Percentiles rank a stretch among this genome's conserved stretches.
Conservation (phyloP, 1,140 invertebrate species). For the Papilio helenus region DNA sequence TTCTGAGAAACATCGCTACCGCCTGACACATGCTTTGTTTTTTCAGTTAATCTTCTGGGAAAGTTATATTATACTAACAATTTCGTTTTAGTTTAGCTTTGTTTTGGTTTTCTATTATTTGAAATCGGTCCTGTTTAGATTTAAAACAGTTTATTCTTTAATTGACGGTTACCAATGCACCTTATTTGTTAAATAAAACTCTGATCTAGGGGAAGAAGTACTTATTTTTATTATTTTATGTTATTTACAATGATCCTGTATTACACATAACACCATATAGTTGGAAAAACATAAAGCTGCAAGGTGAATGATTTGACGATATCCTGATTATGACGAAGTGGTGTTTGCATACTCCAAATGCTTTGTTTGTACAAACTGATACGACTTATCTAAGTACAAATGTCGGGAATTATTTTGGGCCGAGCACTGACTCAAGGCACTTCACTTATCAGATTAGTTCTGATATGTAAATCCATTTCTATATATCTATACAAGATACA, state of each 20-base stretch:
- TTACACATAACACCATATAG: not conserved
- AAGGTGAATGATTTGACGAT: constrained; percentile 51
- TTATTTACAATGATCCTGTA: not conserved
- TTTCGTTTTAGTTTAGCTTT: not conserved
- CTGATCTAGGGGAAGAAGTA: no score
- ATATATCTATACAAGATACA: constrained; percentile 48
- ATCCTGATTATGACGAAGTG: constrained; percentile 67
- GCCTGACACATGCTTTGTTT: constrained; percentile 39
- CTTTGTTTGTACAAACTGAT: constrained; percentile 72
- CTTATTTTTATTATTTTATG: no score
- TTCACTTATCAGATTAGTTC: constrained; percentile 60
- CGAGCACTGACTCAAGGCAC: constrained; percentile 71
- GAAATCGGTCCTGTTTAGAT: not conserved
- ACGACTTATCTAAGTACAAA: constrained; percentile 61
- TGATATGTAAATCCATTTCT: constrained; percentile 56
- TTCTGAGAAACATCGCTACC: constrained; percentile 68
- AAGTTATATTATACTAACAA: not conserved
- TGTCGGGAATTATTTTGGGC: constrained; percentile 71
- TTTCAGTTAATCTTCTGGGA: constrained; percentile 1
- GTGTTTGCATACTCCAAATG: constrained; percentile 77
- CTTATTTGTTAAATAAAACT: no score
- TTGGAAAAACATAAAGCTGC: constrained; percentile 9
- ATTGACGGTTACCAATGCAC: no score
- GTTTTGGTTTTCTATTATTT: not conserved
- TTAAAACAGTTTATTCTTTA: not conserved